A percentile compares a stretch with the other conserved stretches of the same genome.
Conservation (phyloP, 2,113 vertebrate species). For the Damaliscus lunatus region DNA sequence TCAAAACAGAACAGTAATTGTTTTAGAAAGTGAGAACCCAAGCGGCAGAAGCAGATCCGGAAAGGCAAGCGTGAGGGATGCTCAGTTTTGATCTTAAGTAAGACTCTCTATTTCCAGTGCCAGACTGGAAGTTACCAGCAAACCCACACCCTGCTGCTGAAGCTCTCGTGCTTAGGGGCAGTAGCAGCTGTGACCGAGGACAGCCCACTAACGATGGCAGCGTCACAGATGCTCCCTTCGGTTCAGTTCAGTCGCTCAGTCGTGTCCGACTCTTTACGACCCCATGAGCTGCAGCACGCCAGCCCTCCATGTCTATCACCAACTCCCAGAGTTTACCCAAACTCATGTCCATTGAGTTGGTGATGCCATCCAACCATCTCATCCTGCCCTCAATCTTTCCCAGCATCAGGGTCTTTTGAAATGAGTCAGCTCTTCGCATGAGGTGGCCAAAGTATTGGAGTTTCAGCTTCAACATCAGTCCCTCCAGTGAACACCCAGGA, state of each 20-base stretch:
- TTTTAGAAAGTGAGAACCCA: neutral
- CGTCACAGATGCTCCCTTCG: neutral
- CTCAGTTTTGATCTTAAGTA: neutral
- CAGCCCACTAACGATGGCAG: neutral
- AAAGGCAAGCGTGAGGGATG: neutral
- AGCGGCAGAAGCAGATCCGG: neutral
- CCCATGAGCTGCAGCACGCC: neutral
- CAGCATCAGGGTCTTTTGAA: neutral
- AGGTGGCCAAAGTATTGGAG: neutral
- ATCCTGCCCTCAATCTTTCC: neutral
- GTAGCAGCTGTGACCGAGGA: neutral
- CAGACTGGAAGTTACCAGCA: neutral
- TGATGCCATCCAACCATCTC: neutral
- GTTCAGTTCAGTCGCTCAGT: neutral
- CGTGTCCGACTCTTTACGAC: neutral
- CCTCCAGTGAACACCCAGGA: neutral
- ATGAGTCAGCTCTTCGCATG: neutral
- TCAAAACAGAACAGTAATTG: neutral
- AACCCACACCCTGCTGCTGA: no score
- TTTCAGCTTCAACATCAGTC: neutral
- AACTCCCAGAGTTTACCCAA: neutral
- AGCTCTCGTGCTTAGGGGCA: neutral
- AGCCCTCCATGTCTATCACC: neutral
- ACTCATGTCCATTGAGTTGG: neutral
- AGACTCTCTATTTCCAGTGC: neutral